A percentile compares a stretch with the other conserved stretches of the same genome.
phyloP scores from a whole-genome alignment of 2,797 vertebrate species.

The Heteromormyrus szaboi region DNA sequence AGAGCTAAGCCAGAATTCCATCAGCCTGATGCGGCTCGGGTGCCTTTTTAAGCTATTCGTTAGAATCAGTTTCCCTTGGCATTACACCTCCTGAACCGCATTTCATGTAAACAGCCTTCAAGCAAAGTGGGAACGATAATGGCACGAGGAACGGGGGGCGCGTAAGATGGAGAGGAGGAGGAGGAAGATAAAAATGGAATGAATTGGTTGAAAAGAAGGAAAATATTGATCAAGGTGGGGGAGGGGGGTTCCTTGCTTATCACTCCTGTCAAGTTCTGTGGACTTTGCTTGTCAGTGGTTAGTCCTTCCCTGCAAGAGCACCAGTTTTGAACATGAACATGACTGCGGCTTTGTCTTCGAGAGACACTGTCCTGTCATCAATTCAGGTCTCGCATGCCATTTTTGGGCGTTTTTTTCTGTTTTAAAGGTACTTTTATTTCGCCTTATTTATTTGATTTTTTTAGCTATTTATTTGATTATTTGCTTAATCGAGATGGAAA shows the following conservation, averaged over 20 bases:
- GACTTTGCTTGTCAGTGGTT: background rate
- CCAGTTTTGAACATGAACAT: background rate
- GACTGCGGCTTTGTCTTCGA: background rate
- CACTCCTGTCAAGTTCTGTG: background rate
- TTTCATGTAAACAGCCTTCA: slow-evolving; percentile 51
- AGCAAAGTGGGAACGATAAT: background rate
- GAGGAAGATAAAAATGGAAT: slow-evolving; percentile 32
- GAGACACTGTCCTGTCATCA: background rate
- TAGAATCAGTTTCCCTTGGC: slow-evolving; percentile 65
- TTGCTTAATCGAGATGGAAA: background rate
- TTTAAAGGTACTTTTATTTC: background rate
- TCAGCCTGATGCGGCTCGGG: slow-evolving; percentile 58
- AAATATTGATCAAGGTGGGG: background rate
- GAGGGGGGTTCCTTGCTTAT: background rate
- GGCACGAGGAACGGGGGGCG: slow-evolving; percentile 22
- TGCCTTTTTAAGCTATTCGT: slow-evolving; percentile 65
- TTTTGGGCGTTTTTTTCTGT: background rate
- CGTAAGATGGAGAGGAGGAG: slow-evolving; percentile 44
- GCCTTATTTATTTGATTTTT: background rate
- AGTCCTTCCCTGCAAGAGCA: background rate
- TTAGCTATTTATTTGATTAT: background rate
- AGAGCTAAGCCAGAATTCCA: slow-evolving; percentile 52
- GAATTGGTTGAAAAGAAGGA: background rate
- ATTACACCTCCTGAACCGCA: slow-evolving; percentile 60
- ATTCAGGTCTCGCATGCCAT: background rate